Evolutionary conservation across 2,113 vertebrate genomes (phyloP), one percentile per base, ranked within the genome.

Genomic region (Paratilapia polleni): DNA sequence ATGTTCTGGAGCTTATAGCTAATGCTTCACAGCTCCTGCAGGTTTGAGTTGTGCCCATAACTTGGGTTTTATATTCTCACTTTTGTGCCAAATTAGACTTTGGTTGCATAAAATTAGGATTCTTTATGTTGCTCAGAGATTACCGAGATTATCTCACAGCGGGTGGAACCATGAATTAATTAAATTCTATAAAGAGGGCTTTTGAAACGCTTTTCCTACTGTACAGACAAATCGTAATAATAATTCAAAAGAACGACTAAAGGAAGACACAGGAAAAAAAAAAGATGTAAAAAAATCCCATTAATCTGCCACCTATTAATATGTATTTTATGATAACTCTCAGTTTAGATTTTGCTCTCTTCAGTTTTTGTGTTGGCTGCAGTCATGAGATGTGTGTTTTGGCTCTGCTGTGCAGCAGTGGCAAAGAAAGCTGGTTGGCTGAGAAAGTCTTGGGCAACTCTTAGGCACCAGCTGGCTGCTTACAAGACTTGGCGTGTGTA

Each of bases 391-490:
- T 89, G 77, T 86, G 86, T 87, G 87, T 77, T 87, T 89, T 90
- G 90, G 91, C 82, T 76, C 43, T 3, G 4, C 20, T 3, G 14
- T 17, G 77, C 15, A 26, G 68, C 62, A 58, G 70, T 78, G 82
- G 80, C 80, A 84, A 86, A 74, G 83, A 77, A 73, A 78, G 26
- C 43, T 38, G 41, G 22, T 87, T 91, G 91, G 90, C 90, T 52
- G 74, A 19, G 62, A 41, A 88, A 68, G 81, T 86, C 90, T 84
- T 80, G 88, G 89, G 77, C 89, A 80, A 81, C 77, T 89, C 74
- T 74, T n/a, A 20, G 24, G 68, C 84, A 87, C 88, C 89, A 84
- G 83, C 91, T 94, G 93, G 90, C 86, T 82, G 78, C 81, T 83
- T 70, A 75, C 81, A 78, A 82, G 86, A 76, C 61, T 92, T 91